Percentiles rank a stretch among this genome's conserved stretches.
phyloP scores from a whole-genome alignment of 2,888 invertebrate genomes.

The Limnephilus marmoratus region DNA sequence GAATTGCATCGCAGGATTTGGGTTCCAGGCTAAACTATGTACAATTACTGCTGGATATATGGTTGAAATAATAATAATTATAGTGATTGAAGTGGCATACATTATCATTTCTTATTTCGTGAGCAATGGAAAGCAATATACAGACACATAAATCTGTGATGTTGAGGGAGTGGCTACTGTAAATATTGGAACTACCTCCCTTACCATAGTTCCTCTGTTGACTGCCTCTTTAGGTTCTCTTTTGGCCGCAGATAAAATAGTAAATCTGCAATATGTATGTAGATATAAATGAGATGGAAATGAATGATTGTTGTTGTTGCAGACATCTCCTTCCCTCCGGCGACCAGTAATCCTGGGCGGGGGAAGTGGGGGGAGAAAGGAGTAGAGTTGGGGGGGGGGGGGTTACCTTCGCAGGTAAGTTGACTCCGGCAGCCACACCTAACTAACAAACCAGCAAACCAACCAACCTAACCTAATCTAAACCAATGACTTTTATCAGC shows the following conservation, averaged over 20 bases:
- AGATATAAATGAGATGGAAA: background rate
- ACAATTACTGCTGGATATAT: background rate
- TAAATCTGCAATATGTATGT: conserved; percentile 11
- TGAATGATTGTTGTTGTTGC: conserved; percentile 23
- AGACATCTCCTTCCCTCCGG: conserved; percentile 63
- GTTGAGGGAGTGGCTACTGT: background rate
- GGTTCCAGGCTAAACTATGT: background rate
- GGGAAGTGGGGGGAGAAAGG: conserved; percentile 7
- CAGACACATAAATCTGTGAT: background rate
- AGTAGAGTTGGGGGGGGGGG: background rate
- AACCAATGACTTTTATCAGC: conserved; percentile 38
- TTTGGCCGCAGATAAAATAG: background rate
- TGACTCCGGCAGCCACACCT: conserved; percentile 19
- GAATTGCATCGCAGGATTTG: background rate
- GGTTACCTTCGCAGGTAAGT: background rate
- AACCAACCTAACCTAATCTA: conserved; percentile 4
- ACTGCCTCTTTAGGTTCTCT: background rate
- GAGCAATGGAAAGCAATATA: background rate
- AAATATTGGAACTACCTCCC: background rate
- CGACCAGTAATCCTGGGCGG: conserved; percentile 59
- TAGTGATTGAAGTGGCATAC: background rate
- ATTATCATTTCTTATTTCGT: background rate
- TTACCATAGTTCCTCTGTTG: too few relatives aligned
- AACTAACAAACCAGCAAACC: background rate
- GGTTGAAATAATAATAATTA: background rate